phyloP scores from a whole-genome alignment of 2,113 vertebrate species.

The Menura novaehollandiae region DNA sequence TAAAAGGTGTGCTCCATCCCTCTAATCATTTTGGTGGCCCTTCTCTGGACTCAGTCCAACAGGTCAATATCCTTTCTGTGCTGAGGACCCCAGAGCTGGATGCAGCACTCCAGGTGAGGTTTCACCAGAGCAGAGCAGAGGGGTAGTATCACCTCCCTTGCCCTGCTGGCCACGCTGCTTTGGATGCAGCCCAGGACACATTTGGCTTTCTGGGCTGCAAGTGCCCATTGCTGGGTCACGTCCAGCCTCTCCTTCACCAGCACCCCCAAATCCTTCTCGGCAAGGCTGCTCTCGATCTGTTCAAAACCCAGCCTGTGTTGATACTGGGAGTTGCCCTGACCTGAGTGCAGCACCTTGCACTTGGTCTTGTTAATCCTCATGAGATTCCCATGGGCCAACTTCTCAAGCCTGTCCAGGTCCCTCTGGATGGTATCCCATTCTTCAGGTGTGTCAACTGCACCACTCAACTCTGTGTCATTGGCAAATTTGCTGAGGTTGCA shows the following conservation, averaged over 20 bases:
- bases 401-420: neutral
- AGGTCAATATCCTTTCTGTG: neutral
- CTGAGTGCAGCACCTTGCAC: neutral
- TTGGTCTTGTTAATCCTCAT: neutral
- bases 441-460: neutral
- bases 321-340: accelerated
- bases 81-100: no score
- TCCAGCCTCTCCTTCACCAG: neutral
- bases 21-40: neutral
- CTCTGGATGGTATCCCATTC: neutral
- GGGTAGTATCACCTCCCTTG: neutral
- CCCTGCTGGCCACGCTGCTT: neutral
- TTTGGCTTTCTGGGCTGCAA: neutral
- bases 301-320: neutral
- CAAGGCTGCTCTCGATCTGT: accelerated
- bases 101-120: accelerated
- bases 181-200: neutral
- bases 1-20: neutral
- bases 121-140: neutral
- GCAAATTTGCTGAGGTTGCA: accelerated
- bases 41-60: neutral
- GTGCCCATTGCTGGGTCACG: neutral
- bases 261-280: neutral
- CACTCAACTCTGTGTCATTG: neutral
- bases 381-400: neutral